phyloP scores from a whole-genome alignment of 2,797 vertebrate genomes.

The Cyclura pinguis region DNA sequence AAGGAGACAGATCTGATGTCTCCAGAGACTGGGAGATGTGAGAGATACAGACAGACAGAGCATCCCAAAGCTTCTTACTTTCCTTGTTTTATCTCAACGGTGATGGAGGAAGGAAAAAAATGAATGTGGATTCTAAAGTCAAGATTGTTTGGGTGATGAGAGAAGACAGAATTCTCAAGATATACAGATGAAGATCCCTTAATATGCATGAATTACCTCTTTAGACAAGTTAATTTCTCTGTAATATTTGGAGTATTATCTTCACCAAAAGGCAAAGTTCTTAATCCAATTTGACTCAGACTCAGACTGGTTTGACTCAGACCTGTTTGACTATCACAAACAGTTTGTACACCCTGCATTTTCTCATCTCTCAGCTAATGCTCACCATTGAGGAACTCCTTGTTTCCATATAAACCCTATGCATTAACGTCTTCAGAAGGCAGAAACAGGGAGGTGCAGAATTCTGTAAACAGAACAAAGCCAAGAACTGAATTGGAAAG shows the following conservation, averaged over 20 bases:
- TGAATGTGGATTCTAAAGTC: neutral
- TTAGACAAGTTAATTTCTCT: neutral
- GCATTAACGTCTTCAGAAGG: neutral
- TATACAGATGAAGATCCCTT: neutral
- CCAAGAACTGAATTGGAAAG: neutral
- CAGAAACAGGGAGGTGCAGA: too few relatives aligned
- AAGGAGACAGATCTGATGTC: neutral
- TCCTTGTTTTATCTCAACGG: constrained; percentile 21
- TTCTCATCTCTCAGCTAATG: neutral
- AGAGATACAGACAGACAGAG: too few relatives aligned
- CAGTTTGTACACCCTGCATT: neutral
- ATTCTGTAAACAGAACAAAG: too few relatives aligned
- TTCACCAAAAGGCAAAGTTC: neutral
- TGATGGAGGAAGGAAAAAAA: neutral
- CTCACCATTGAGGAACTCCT: neutral
- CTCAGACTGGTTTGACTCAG: too few relatives aligned
- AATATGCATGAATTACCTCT: neutral
- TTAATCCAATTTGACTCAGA: neutral
- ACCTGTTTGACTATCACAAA: neutral
- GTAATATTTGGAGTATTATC: neutral
- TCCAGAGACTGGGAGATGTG: too few relatives aligned
- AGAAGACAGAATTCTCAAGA: neutral
- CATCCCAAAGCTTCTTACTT: constrained; percentile 9
- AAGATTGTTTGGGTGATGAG: neutral
- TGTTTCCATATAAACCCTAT: neutral